These are phyloP conservation scores for Schlechtendalia chinensis DNA, from an alignment of 1,140 invertebrate species.

Conservation along the genomic window DNA sequence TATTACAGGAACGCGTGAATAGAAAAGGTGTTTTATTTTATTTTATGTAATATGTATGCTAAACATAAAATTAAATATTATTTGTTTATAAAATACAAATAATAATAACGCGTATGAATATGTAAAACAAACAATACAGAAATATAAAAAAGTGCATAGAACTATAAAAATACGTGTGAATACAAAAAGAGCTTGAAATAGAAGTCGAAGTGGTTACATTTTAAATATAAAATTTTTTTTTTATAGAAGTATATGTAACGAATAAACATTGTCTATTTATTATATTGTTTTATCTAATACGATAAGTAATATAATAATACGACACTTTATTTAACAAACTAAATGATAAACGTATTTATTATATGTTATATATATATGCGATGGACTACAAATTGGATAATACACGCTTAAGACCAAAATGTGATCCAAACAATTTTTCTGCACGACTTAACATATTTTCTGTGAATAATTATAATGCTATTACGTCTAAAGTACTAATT, in stretches of 20 bases:
- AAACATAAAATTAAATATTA: no score
- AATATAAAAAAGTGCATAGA: neutral
- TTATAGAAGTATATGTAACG: no score
- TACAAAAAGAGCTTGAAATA: neutral
- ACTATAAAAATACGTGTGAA: neutral
- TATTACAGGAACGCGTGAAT: neutral
- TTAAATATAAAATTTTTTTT: no score
- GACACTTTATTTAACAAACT: neutral
- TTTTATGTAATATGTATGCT: neutral
- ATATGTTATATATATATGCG: neutral
- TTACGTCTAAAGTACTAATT: neutral
- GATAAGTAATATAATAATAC: neutral
- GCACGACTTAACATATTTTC: constrained; percentile 7
- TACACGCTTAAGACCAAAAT: constrained; percentile 14
- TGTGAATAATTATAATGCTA: neutral
- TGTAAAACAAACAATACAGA: neutral
- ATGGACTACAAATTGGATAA: neutral
- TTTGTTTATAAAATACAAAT: neutral
- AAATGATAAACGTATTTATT: neutral
- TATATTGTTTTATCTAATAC: neutral
- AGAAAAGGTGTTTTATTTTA: neutral
- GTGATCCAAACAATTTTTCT: constrained; percentile 12
- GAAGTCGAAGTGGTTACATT: neutral
- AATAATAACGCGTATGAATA: neutral
- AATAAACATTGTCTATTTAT: neutral